phyloP scores from a whole-genome alignment of 2,113 vertebrate species.

The Phylloscopus trochilus region DNA sequence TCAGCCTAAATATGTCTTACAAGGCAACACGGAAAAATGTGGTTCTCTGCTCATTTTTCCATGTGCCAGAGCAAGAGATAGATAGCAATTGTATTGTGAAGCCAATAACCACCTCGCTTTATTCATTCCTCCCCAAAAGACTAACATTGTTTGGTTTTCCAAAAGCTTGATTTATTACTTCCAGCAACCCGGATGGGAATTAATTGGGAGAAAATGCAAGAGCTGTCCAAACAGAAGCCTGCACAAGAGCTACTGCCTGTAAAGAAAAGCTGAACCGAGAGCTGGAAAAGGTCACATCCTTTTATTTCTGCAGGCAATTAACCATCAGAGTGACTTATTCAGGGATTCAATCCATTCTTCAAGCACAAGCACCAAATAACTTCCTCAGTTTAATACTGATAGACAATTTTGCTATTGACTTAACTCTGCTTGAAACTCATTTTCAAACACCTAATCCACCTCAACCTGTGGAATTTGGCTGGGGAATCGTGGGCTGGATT shows the following conservation, averaged over 20 bases:
- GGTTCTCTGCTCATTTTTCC: not conserved
- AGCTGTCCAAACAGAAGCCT: conserved; percentile 11
- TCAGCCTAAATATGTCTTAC: not conserved
- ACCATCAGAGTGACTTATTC: not conserved
- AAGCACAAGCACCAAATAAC: not conserved
- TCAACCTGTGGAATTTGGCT: not conserved
- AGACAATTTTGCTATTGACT: not conserved
- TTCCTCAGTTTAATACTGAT: not conserved
- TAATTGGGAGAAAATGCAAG: not conserved
- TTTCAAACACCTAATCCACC: not conserved
- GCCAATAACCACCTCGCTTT: not conserved
- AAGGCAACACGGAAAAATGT: not conserved
- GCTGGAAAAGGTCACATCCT: not conserved
- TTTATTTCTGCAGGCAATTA: conserved; percentile 5
- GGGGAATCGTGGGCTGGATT: not conserved
- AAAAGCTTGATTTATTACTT: conserved; percentile 5
- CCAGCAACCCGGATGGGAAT: not conserved
- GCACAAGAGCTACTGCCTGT: not conserved
- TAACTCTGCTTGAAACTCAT: not conserved
- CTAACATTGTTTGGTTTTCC: not conserved
- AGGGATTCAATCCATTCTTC: not conserved
- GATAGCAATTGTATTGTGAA: not conserved
- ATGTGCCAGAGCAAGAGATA: not conserved
- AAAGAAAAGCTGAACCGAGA: not conserved
- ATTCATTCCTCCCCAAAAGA: not conserved